Evolutionary conservation across 2,113 vertebrate genomes (phyloP).

Genomic region (Esox niger): DNA sequence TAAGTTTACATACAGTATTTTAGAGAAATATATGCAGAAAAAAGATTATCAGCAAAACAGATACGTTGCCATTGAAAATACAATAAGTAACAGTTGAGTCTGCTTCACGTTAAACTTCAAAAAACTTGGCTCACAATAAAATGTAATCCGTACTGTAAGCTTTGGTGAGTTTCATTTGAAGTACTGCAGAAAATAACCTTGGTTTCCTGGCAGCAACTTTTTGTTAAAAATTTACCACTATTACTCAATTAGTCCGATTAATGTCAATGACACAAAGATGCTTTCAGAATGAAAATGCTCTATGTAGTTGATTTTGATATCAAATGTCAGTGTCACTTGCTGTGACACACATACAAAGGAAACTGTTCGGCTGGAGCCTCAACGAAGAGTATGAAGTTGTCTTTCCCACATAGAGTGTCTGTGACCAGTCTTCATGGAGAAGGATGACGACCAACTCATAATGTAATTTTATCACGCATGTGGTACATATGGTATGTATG

Average conservation of each 20-base stretch:
- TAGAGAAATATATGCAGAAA: constrained; percentile 21
- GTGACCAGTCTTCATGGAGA: background rate
- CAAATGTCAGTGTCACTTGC: constrained; percentile 40
- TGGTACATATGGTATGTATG: no score
- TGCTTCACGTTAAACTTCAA: constrained; percentile 13
- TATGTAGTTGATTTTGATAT: background rate
- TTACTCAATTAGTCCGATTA: constrained; percentile 27
- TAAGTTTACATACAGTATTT: constrained; percentile 28
- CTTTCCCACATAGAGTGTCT: background rate
- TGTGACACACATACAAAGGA: constrained; percentile 15
- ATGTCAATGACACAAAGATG: constrained; percentile 20
- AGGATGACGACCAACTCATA: background rate
- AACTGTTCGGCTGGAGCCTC: constrained; percentile 8
- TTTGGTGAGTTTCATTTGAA: constrained; percentile 46
- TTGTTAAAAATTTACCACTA: constrained; percentile 15
- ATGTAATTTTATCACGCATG: no score
- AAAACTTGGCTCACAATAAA: constrained; percentile 11
- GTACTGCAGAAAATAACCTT: constrained; percentile 13
- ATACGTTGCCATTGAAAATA: constrained; percentile 19
- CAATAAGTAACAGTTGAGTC: background rate
- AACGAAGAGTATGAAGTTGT: constrained; percentile 19
- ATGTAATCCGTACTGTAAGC: constrained; percentile 23
- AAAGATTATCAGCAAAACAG: background rate
- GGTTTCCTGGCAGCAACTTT: constrained; percentile 34
- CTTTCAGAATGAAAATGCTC: constrained; percentile 21